These are phyloP conservation scores for Notodonta ziczac DNA, from an alignment of 2,888 invertebrate genomes.

Conservation along the genomic window DNA sequence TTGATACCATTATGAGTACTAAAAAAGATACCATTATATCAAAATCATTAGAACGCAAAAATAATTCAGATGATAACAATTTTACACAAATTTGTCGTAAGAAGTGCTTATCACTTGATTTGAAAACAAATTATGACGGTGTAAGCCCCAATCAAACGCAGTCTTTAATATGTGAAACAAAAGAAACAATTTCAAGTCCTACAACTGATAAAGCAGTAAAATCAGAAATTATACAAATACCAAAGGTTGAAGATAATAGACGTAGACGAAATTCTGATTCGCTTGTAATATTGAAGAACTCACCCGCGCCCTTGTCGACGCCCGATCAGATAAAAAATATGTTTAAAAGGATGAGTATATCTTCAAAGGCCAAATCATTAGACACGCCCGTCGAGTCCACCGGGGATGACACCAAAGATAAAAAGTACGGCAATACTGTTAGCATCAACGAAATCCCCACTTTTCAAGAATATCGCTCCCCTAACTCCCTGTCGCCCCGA, in stretches of 20 bases:
- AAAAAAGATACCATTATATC: conserved; percentile 26
- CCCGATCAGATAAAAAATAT: conserved; percentile 53
- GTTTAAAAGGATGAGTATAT: conserved; percentile 62
- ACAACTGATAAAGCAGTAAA: conserved; percentile 15
- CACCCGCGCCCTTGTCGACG: conserved; percentile 39
- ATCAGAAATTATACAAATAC: conserved; percentile 16
- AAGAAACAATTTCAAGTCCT: conserved; percentile 19
- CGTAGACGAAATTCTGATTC: conserved; percentile 63
- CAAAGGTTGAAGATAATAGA: conserved; percentile 16
- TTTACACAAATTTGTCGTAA: conserved; percentile 46
- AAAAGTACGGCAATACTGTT: conserved; percentile 67
- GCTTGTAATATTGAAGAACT: conserved; percentile 43
- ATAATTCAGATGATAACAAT: conserved; percentile 11
- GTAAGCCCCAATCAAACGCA: conserved; percentile 32
- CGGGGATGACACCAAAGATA: conserved; percentile 23
- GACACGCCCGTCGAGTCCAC: conserved; percentile 15
- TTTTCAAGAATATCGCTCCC: conserved; percentile 78
- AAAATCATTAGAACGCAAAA: conserved; percentile 20
- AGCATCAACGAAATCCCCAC: conserved; percentile 81
- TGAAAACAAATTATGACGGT: conserved; percentile 57
- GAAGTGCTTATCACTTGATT: conserved; percentile 62
- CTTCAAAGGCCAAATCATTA: conserved; percentile 34
- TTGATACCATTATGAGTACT: conserved; percentile 24
- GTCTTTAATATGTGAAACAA: conserved; percentile 31
- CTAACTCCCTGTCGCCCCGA: conserved; percentile 60